Conservation (phyloP, 2,797 vertebrate species). For the Danio choprae region DNA sequence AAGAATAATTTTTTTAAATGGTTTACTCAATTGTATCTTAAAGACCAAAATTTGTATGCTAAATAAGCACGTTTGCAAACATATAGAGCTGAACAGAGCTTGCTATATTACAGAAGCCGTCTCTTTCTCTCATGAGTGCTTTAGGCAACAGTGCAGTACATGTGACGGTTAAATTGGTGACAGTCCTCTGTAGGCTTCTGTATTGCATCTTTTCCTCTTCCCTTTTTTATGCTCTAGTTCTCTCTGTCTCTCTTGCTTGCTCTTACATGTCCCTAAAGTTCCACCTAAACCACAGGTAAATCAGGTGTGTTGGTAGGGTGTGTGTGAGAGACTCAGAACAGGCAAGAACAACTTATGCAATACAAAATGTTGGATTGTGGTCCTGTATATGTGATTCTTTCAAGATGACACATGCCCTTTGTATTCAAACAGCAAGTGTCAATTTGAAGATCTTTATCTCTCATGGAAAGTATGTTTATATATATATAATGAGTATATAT, state of each 20-base stretch:
- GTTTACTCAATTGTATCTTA: neutral
- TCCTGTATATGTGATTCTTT: conserved; percentile 35
- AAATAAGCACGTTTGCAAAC: neutral
- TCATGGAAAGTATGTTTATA: neutral
- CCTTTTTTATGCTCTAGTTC: neutral
- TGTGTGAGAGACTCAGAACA: conserved; percentile 51
- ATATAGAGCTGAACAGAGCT: neutral
- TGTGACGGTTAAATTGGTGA: conserved; percentile 46
- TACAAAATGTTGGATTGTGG: conserved; percentile 45
- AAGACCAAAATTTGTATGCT: neutral
- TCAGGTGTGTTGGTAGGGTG: conserved; percentile 46
- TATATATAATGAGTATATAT: too few species aligned
- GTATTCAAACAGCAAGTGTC: conserved; percentile 25
- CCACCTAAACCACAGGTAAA: conserved; percentile 57
- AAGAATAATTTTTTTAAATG: neutral
- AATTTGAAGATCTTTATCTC: neutral
- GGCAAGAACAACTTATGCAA: conserved; percentile 54
- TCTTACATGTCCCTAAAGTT: conserved; percentile 53
- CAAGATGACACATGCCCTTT: conserved; percentile 59
- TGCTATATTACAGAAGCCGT: conserved; percentile 17
- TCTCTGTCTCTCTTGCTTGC: conserved; percentile 36
- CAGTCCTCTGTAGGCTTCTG: conserved; percentile 4
- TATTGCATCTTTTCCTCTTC: conserved; percentile 23
- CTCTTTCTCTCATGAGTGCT: conserved; percentile 23
- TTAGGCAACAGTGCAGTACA: conserved; percentile 22